phyloP scores from a whole-genome alignment of 2,797 vertebrate species.

The Chloroceryle amazona region DNA sequence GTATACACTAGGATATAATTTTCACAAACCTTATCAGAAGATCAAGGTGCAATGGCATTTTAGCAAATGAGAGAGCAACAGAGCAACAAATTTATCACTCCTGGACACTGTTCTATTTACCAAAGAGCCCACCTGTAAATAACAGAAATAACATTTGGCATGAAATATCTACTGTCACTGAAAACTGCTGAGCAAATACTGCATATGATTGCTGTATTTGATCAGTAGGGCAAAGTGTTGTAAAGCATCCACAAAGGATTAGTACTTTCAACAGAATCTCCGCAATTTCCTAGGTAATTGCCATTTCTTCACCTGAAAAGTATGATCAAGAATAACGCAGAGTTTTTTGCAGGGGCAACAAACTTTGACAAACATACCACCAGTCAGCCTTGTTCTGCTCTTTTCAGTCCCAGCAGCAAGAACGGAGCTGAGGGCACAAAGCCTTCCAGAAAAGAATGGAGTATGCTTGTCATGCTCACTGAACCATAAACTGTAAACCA shows the following conservation, averaged over 20 bases:
- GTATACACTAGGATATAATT: neutral
- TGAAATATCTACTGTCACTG: neutral
- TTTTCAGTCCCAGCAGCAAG: neutral
- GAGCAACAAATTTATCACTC: neutral
- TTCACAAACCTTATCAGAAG: neutral
- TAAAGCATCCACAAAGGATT: neutral
- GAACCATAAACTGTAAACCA: accelerated
- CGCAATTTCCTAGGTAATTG: neutral
- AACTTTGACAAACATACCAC: neutral
- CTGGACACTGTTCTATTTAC: neutral
- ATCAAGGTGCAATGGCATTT: neutral
- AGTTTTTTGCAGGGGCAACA: neutral
- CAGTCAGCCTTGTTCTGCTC: accelerated
- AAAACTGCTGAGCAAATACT: neutral
- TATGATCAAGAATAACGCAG: neutral
- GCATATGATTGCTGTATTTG: neutral
- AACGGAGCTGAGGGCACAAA: accelerated
- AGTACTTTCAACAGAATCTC: neutral
- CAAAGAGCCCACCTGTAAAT: neutral
- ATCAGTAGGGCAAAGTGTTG: neutral
- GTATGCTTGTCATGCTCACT: neutral
- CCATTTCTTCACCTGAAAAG: neutral
- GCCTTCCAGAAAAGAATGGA: neutral
- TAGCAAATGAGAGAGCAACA: neutral
- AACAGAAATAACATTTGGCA: neutral